Base-by-base conservation (phyloP, 2,888 invertebrate genomes). In the Meteorus colon region DNA sequence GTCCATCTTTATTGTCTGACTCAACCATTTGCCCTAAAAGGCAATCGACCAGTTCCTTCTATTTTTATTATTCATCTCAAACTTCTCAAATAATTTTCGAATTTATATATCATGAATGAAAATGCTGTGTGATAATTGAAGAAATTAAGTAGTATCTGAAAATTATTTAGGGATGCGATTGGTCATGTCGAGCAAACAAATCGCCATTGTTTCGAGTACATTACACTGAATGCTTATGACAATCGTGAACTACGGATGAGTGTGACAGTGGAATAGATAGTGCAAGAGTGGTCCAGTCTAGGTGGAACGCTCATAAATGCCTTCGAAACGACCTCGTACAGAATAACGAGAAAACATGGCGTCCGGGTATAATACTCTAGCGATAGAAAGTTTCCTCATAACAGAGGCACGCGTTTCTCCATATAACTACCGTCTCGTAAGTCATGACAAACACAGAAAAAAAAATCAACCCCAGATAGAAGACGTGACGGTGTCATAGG, bases 351-450 rank as follows among this genome's bases (percentile, higher is more conserved):
- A 74, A 68, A 74, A 65, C 65, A 37, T 68, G 31, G 69, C 31
- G 62, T 69, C 67, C 5, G 60, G 62, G 45, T 59, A 34, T 63
- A 69, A 69, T 74, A 63, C 48, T 29, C 19, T 16, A n/a, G 19
- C 60, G 63, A 62, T 69, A 62, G 27, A 74, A 74, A 74, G 74
- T 74, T 74, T 68, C 45, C 45, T 68, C 62, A 74, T 74, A 74
- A 69, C 74, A 29, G 55, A 51, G 59, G 59, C 60, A 66, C 68
- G 60, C 59, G 59, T 62, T 71, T 71, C 37, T 24, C 48, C 24
- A 16, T 59, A 59, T 34, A 71, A 69, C 69, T 55, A 51, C 69
- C 31, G 29, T 51, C 69, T 51, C 55, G 19, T 69, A 69, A 51
- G 48, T 67, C 67, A 48, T 67, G 27, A 16, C 27, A 67, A 55